phyloP scores from a whole-genome alignment of 2,797 vertebrate species.

The Gouania willdenowi region DNA sequence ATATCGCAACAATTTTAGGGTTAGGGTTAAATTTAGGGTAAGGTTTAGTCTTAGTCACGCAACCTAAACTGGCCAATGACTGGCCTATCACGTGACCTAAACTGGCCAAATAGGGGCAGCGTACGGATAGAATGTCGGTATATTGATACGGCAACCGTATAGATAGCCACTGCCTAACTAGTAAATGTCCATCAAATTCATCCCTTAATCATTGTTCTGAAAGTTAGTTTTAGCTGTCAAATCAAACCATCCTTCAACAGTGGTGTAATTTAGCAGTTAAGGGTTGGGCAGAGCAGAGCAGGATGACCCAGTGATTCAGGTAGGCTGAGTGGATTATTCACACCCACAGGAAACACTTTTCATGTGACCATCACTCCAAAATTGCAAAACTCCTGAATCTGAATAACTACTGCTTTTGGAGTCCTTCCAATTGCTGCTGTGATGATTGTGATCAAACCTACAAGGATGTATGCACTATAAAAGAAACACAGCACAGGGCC shows the following conservation, averaged over 20 bases:
- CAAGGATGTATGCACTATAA: neutral
- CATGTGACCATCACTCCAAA: neutral
- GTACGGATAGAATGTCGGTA: too few species aligned
- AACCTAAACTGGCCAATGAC: too few species aligned
- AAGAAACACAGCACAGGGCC: too few species aligned
- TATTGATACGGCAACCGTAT: too few species aligned
- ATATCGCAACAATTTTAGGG: too few species aligned
- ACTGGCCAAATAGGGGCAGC: too few species aligned
- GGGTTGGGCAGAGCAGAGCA: slow-evolving; percentile 21
- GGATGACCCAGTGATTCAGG: slow-evolving; percentile 42
- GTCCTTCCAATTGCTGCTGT: neutral
- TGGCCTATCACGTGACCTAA: too few species aligned
- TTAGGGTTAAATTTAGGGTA: too few species aligned
- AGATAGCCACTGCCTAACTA: too few species aligned
- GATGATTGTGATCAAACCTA: neutral
- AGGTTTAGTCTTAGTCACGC: too few species aligned
- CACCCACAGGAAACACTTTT: slow-evolving; percentile 44
- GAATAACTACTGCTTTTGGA: neutral
- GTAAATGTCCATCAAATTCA: too few species aligned
- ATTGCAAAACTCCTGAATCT: neutral
- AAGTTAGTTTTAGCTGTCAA: slow-evolving; percentile 1
- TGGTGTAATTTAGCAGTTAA: slow-evolving; percentile 10
- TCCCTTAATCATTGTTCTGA: neutral
- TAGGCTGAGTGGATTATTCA: slow-evolving; percentile 25
- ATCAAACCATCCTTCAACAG: neutral